Base-by-base conservation (phyloP, 2,797 vertebrate species). In the Siniperca scherzeri region DNA sequence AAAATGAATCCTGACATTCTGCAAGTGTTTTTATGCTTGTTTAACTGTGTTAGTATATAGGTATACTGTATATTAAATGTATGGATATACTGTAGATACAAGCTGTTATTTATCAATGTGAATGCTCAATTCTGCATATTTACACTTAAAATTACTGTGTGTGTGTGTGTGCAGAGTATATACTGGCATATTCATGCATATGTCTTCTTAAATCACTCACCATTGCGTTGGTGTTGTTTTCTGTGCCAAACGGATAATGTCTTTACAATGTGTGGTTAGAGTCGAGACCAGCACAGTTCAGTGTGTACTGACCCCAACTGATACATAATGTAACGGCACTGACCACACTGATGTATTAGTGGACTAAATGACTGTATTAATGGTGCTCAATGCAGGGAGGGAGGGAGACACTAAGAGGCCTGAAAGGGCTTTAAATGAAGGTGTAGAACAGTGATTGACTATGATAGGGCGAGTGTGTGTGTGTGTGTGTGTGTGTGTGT, bases 261-360 rank as follows among this genome's bases (percentile, higher is more conserved):
- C 84, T 92, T 92, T 93, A 90, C 91, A 91, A 93, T 86, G 83
- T 93, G 93, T 93, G 94, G 94, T 95, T 91, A 92, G 90, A 92
- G 83, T 89, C 14, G 6, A 87, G 77, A 88, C 85, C 90, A 77
- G 83, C 83, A 94, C 92, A 94, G 92, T 93, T 93, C 92, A 93
- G 27, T 78, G 77, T n/a, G 57, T 82, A 33, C 82, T 90, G 92
- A 93, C 93, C 94, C 86, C 92, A 75, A 59, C 88, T 88, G 85
- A 93, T 96, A 81, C 88, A 96, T 95, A 94, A 96, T 95, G 92
- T 80, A 95, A 81, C 85, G 92, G 88, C 78, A 65, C 87, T 93
- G 92, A 95, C 95, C 94, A 80, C 91, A 77, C 77, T 84, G 87
- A 91, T 90, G 91, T 91, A 88, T 91, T 83, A 91, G 84, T 82